Base-by-base conservation (phyloP, 1,140 invertebrate species). In the Manduca sexta region DNA sequence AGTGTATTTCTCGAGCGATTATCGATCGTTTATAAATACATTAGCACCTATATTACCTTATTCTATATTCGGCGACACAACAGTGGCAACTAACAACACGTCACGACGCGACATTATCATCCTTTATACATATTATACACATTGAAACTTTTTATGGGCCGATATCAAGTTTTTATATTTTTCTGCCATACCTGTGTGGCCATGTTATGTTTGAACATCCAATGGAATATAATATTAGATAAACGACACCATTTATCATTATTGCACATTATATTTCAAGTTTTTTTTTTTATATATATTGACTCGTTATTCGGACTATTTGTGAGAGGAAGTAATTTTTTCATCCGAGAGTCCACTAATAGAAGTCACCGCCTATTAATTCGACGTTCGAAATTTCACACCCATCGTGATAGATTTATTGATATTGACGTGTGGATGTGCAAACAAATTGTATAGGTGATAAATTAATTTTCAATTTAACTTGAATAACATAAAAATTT, bases 391-490 rank as follows among this genome's bases (percentile, higher is more conserved):
- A 13, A 18, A 40, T 40, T 40, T 11, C 16, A 40, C 18, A 40
- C 18, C 38, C 16, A 40, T 10, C 38, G 38, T 16, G 16, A 18
- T 17, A 40, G 16, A 40, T 40, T 18, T 31, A 29, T 30, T 29
- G 41, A 43, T 29, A 21, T 43, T 30, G 14, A 21, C 21, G 21
- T 29, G 13, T 26, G 39, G 3, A 41, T 26, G 13, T 43, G 21
- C 21, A 26, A 26, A 26, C 13, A 12, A 35, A 35, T 29, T 30
- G 17, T 21, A 35, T 45, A 8, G 12, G 7, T 5, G 12, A 45
- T 45, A 45, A 45, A 45, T 45, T 45, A 45, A 35, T 45, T 45
- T 45, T 45, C 43, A 17, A 18, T 45, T 44, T 31, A 35, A 45
- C 13, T 11, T 12, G n/a, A 34, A 16, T 44, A 1, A n/a, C 4